Evolutionary conservation across 2,113 vertebrate species (phyloP).

Genomic region (Brachirus orientalis): DNA sequence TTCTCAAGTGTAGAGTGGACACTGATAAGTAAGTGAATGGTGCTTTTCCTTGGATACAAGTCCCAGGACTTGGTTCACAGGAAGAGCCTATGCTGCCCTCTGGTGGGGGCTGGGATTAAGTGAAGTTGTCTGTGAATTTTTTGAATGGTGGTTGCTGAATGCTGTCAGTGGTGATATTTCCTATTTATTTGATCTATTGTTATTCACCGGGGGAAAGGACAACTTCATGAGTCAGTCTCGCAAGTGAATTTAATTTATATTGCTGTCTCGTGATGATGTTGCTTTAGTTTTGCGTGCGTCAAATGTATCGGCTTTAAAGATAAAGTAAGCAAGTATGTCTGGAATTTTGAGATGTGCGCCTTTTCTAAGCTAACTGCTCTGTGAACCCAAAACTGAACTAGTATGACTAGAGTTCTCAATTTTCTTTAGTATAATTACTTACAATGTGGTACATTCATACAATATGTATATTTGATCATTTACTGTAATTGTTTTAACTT

Average conservation of each 20-base stretch:
- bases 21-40: neutral
- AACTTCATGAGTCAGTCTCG: neutral
- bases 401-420: slow-evolving; percentile 22
- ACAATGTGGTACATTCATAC: slow-evolving; percentile 12
- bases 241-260: slow-evolving; percentile 27
- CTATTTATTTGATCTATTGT: slow-evolving; percentile 48
- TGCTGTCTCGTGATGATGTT: slow-evolving; percentile 24
- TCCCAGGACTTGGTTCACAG: neutral
- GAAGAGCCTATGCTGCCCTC: slow-evolving; percentile 37
- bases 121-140: neutral
- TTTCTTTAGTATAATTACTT: slow-evolving; percentile 32
- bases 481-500: slow-evolving; percentile 71
- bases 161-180: slow-evolving; percentile 8
- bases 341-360: neutral
- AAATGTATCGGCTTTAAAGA: slow-evolving; percentile 17
- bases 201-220: neutral
- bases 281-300: slow-evolving; percentile 23
- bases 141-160: neutral
- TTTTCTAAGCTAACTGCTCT: slow-evolving; percentile 44
- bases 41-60: slow-evolving; percentile 4
- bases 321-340: slow-evolving; percentile 8
- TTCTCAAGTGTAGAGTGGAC: neutral
- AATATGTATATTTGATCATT: slow-evolving; percentile 61
- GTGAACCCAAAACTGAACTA: slow-evolving; percentile 32
- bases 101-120: slow-evolving; percentile 18